A percentile compares a stretch with the other conserved stretches of the same genome.
These are phyloP conservation scores for Eilema griseolum DNA, from an alignment of 2,888 invertebrate genomes.

Conservation along the genomic window DNA sequence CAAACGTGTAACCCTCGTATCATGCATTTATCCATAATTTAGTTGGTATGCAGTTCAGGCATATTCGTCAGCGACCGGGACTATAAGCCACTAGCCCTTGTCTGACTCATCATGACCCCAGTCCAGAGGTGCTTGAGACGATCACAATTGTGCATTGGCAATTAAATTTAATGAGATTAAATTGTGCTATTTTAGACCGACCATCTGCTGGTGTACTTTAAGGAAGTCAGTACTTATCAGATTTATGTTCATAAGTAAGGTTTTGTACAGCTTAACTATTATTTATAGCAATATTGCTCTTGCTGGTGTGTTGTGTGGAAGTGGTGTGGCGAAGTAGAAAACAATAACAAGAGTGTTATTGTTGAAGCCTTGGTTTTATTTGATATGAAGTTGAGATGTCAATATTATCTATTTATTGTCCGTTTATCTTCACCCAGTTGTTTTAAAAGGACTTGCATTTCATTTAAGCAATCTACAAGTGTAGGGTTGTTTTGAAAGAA, in stretches of 20 bases:
- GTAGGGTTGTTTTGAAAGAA: too few species aligned
- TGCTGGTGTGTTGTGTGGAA: too few species aligned
- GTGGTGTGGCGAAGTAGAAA: too few species aligned
- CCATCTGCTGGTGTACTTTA: constrained; percentile 62
- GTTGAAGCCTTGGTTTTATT: too few species aligned
- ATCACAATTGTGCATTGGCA: constrained; percentile 77
- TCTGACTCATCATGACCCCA: constrained; percentile 75
- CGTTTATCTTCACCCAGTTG: too few species aligned
- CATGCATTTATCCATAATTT: constrained; percentile 61
- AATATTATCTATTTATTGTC: too few species aligned
- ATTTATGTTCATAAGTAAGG: constrained; percentile 62
- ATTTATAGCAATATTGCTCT: too few species aligned
- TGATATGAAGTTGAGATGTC: too few species aligned
- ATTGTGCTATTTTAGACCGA: constrained; percentile 78
- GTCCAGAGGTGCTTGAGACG: constrained; percentile 73
- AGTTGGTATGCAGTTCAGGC: constrained; percentile 66
- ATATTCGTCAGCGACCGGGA: constrained; percentile 41
- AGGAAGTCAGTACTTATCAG: constrained; percentile 69
- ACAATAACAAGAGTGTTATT: too few species aligned
- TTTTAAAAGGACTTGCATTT: too few species aligned
- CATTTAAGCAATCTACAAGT: too few species aligned
- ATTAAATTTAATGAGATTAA: constrained; percentile 82
- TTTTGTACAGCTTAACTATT: constrained; percentile 23
- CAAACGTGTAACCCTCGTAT: constrained; percentile 52
- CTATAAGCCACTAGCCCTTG: constrained; percentile 43